Evolutionary conservation across 2,888 invertebrate species (phyloP), one percentile per base, ranked within the genome.

Genomic region (Bembecia ichneumoniformis): DNA sequence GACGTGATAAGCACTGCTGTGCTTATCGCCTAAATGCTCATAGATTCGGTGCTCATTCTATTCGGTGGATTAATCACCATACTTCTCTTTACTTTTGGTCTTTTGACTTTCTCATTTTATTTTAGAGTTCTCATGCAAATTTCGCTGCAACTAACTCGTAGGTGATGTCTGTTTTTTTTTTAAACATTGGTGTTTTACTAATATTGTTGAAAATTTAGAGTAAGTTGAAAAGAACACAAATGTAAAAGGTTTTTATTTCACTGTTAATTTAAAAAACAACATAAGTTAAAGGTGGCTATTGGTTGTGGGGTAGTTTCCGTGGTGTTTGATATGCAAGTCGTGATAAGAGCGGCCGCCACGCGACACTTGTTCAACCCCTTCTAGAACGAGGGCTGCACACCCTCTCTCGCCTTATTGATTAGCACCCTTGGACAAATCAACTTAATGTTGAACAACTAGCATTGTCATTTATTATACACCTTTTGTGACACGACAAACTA

Each of bases 361-460:
- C 83, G 82, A 81, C 82, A 84, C 80, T 78, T 76, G 71, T 66
- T 72, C 76, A 80, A 82, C 83, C 84, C 84, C 83, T 83, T 82
- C 64, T 61, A 73, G 64, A 67, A 64, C 59, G 72, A 75, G 80
- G 83, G 82, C 76, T 71, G 74, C 68, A 74, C 74, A 76, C 83
- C 82, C 83, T 82, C 83, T 82, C 78, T 78, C 77, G 78, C 77
- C 77, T 81, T 84, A 86, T 86, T 82, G 86, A 84, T 86, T 83
- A 79, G 66, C 74, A 66, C 75, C 77, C 74, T 72, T 63, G 63
- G 68, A 67, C 40, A 70, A 72, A 77, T 77, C 68, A 70, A 63
- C 68, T 63, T 68, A 68, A 71, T 72, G 63, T 61, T 64, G 62
- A 68, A 75, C 68, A 76, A 75, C 17, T 16, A 16, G 15, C 15